phyloP scores from a whole-genome alignment of 2,888 invertebrate species.

The Platycheirus albimanus region DNA sequence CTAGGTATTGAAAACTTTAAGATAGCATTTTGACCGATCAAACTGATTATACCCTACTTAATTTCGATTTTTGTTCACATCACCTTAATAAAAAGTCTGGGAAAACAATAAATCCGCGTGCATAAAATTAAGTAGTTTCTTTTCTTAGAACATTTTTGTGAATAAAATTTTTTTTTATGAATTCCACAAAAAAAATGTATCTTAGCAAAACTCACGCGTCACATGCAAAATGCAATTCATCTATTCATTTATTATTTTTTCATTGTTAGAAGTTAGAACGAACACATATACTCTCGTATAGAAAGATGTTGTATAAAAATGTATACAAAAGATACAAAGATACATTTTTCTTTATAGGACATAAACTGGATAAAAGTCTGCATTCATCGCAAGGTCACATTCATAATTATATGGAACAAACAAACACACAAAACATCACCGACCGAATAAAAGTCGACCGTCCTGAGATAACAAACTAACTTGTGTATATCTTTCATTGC shows the following conservation, averaged over 20 bases:
- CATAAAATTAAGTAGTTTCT: not conserved
- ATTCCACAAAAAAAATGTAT: not conserved
- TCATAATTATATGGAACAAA: slow-evolving; percentile 46
- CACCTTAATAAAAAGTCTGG: not conserved
- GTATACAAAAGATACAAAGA: slow-evolving; percentile 15
- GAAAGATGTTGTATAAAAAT: too few relatives aligned
- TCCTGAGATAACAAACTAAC: slow-evolving; percentile 37
- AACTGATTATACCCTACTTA: too few relatives aligned
- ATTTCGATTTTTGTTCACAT: too few relatives aligned
- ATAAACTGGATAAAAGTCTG: slow-evolving; percentile 36
- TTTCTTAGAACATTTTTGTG: slow-evolving; percentile 6
- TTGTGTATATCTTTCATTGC: slow-evolving; percentile 42
- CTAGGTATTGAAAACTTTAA: too few relatives aligned
- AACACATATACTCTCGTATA: too few relatives aligned
- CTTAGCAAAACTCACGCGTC: slow-evolving; percentile 5
- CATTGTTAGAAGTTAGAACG: slow-evolving; percentile 18
- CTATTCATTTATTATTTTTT: slow-evolving; percentile 7
- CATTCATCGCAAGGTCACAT: slow-evolving; percentile 54
- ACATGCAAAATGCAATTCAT: not conserved
- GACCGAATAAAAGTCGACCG: slow-evolving; percentile 6
- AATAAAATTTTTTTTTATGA: not conserved
- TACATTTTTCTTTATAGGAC: slow-evolving; percentile 23
- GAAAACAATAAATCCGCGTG: not conserved
- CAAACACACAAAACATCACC: slow-evolving; percentile 15
- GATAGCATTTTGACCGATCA: too few relatives aligned